These are phyloP conservation scores for Aleiodes testaceus DNA, from an alignment of 2,888 invertebrate species.

Conservation along the genomic window DNA sequence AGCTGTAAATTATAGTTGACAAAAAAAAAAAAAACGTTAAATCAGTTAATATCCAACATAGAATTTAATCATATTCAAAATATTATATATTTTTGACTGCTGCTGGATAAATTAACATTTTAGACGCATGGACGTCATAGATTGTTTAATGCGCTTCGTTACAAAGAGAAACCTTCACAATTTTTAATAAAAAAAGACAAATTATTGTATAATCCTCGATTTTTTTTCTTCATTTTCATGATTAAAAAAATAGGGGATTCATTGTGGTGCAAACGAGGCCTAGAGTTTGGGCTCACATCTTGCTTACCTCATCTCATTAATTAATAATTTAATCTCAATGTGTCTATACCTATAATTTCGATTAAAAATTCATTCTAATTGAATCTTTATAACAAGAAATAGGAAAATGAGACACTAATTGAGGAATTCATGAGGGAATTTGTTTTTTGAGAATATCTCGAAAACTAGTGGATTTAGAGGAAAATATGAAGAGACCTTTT, in stretches of 20 bases:
- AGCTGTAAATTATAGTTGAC: conserved; percentile 45
- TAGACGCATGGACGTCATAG: conserved; percentile 34
- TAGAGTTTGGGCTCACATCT: conserved; percentile 2
- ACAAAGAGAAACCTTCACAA: neutral
- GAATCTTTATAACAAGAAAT: no score
- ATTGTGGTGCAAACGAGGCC: neutral
- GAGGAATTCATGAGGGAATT: neutral
- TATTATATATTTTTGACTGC: conserved; percentile 55
- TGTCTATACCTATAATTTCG: neutral
- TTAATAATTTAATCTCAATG: conserved; percentile 3
- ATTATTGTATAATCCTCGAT: neutral
- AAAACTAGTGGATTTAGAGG: no score
- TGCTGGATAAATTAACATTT: conserved; percentile 23
- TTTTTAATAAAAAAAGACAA: neutral
- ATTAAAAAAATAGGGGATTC: neutral
- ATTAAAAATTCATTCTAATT: neutral
- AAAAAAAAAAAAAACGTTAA: no score
- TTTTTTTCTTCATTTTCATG: neutral
- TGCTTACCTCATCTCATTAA: conserved; percentile 5
- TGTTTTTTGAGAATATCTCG: no score
- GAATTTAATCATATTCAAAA: conserved; percentile 33
- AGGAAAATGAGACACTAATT: no score
- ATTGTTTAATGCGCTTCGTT: conserved; percentile 39
- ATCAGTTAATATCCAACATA: conserved; percentile 31
- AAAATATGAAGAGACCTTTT: no score